A percentile compares a stretch with the other conserved stretches of the same genome.
phyloP scores from a whole-genome alignment of 2,888 invertebrate genomes.

The Mesorhabditis spiculigera region DNA sequence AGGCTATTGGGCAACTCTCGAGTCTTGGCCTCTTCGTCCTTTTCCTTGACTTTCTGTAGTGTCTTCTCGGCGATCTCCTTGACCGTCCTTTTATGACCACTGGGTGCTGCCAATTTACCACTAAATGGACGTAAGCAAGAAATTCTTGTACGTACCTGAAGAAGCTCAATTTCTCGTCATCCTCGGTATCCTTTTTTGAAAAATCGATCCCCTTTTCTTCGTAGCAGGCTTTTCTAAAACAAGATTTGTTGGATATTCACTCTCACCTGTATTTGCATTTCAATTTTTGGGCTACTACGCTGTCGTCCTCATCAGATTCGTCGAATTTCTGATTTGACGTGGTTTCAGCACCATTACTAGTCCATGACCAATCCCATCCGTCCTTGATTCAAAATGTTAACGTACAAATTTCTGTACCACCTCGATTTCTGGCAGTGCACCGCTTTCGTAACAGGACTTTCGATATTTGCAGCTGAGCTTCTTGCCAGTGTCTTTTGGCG shows the following conservation, averaged over 20 bases:
- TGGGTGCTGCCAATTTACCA: constrained; percentile 21
- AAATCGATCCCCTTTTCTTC: constrained; percentile 24
- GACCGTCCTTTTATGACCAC: constrained; percentile 37
- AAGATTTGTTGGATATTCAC: neutral
- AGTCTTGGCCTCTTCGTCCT: constrained; percentile 57
- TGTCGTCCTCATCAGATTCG: constrained; percentile 27
- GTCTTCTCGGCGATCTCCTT: constrained; percentile 36
- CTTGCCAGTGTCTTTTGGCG: constrained; percentile 13
- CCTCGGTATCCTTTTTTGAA: constrained; percentile 26
- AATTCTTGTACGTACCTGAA: constrained; percentile 9
- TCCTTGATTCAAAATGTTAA: neutral
- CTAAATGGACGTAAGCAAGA: neutral
- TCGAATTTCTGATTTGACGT: constrained; percentile 19
- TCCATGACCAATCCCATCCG: constrained; percentile 17
- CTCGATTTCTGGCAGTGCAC: constrained; percentile 28
- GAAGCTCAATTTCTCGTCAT: constrained; percentile 21
- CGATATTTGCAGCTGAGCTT: constrained; percentile 43
- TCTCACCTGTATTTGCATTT: constrained; percentile 35
- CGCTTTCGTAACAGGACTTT: constrained; percentile 41
- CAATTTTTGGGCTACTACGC: constrained; percentile 25
- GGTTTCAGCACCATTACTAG: constrained; percentile 18
- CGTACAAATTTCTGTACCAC: neutral
- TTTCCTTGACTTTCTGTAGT: constrained; percentile 34
- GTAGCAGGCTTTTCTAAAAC: constrained; percentile 29
- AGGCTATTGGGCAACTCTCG: constrained; percentile 25